Evolutionary conservation across 2,797 vertebrate genomes (phyloP).

Genomic region (Macroramphosus scolopax): DNA sequence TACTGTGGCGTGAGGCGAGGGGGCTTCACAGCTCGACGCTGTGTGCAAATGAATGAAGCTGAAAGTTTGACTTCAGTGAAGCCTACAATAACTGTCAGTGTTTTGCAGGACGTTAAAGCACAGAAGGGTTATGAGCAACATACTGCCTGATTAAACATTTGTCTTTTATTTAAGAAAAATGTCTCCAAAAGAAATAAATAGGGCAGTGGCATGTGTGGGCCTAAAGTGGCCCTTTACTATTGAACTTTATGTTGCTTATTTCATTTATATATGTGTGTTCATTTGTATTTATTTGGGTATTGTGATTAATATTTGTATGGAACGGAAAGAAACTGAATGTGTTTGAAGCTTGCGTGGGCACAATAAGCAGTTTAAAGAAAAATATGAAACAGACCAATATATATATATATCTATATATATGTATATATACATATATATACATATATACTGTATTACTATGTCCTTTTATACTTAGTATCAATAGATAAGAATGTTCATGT

Average conservation of each 20-base stretch:
- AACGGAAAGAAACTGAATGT: constrained; percentile 51
- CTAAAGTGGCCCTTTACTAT: constrained; percentile 25
- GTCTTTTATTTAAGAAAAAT: constrained; percentile 36
- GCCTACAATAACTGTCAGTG: constrained; percentile 53
- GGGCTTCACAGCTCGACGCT: constrained; percentile 34
- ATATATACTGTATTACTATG: constrained; percentile 28
- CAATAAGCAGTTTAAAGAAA: constrained; percentile 55
- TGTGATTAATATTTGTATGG: constrained; percentile 35
- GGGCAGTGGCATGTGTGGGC: constrained; percentile 48
- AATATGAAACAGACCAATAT: constrained; percentile 26
- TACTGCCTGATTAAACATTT: constrained; percentile 62
- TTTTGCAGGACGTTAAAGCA: constrained; percentile 57
- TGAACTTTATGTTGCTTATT: constrained; percentile 44
- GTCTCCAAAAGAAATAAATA: constrained; percentile 19
- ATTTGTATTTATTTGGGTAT: constrained; percentile 46
- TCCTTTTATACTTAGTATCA: constrained; percentile 54
- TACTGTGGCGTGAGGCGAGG: constrained; percentile 20
- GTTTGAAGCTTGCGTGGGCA: constrained; percentile 46
- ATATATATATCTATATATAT: not conserved
- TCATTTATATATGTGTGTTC: constrained; percentile 16
- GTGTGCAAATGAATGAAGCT: constrained; percentile 36
- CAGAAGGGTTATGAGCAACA: constrained; percentile 57
- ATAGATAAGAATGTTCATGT: constrained; percentile 60
- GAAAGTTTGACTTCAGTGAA: constrained; percentile 77
- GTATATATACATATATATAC: not conserved